A percentile compares a stretch with the other conserved stretches of the same genome.
phyloP scores from a whole-genome alignment of 92 coral and sea anemone species.

The Palythoa caribaeorum region DNA sequence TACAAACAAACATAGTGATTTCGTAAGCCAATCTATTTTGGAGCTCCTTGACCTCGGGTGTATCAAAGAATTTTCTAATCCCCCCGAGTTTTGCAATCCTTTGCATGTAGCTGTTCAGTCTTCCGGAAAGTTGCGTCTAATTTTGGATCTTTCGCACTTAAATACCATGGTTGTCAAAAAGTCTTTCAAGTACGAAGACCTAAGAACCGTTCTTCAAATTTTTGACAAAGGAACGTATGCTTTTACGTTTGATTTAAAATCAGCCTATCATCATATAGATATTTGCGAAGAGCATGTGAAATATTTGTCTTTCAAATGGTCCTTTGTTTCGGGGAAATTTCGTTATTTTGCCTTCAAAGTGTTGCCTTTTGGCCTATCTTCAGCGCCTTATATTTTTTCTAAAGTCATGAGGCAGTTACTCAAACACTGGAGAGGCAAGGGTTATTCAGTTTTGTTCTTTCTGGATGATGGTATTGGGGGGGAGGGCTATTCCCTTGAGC shows the following conservation, averaged over 20 bases:
- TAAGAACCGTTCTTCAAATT: slow-evolving; percentile 63
- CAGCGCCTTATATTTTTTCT: slow-evolving; percentile 65
- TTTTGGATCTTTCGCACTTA: slow-evolving; percentile 63
- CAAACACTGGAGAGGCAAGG: slow-evolving; percentile 63
- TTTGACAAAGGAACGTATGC: slow-evolving; percentile 53
- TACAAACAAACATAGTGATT: slow-evolving; percentile 23
- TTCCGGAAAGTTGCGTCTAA: slow-evolving; percentile 67
- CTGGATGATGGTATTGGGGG: slow-evolving; percentile 66
- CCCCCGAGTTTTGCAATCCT: slow-evolving; percentile 65
- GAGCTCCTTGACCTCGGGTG: slow-evolving; percentile 60
- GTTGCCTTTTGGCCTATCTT: slow-evolving; percentile 65
- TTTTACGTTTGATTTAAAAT: slow-evolving; percentile 61
- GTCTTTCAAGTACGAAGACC: slow-evolving; percentile 69
- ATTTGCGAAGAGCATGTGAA: slow-evolving; percentile 68
- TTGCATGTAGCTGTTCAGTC: slow-evolving; percentile 68
- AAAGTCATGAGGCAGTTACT: slow-evolving; percentile 68
- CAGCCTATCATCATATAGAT: slow-evolving; percentile 41
- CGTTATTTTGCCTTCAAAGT: slow-evolving; percentile 53
- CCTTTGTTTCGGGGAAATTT: slow-evolving; percentile 26
- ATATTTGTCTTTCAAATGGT: slow-evolving; percentile 62
- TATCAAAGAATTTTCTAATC: slow-evolving; percentile 36
- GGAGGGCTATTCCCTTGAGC: neutral
- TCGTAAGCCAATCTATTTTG: slow-evolving; percentile 56
- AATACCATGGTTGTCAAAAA: slow-evolving; percentile 55
- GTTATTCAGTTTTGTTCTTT: slow-evolving; percentile 18